Evolutionary conservation across 2,113 vertebrate genomes (phyloP).

Genomic region (Silurus asotus): DNA sequence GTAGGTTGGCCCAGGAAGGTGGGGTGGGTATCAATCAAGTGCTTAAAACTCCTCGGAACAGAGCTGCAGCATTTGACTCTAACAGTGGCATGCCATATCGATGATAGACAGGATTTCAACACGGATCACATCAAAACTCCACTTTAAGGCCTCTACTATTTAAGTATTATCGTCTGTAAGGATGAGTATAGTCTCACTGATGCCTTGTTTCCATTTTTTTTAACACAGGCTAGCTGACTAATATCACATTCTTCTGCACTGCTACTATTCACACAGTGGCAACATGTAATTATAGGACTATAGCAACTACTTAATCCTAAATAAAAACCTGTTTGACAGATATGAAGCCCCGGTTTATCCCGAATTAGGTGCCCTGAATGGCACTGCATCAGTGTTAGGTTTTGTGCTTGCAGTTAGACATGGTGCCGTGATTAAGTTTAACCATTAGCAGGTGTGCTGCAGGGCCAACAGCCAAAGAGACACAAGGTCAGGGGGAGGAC

Average conservation of each 20-base stretch:
- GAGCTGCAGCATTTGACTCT: background rate
- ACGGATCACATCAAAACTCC: background rate
- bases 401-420: constrained; percentile 54
- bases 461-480: constrained; percentile 67
- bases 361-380: background rate
- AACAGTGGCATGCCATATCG: background rate
- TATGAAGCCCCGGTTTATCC: background rate
- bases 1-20: constrained; percentile 18
- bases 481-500: constrained; percentile 59
- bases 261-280: background rate
- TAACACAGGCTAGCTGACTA: background rate
- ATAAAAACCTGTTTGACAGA: constrained; percentile 15
- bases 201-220: constrained; percentile 4
- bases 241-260: background rate
- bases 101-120: constrained; percentile 18
- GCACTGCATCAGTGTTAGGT: background rate
- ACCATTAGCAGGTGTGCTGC: constrained; percentile 74
- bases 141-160: constrained; percentile 5
- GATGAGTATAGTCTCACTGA: constrained; percentile 5
- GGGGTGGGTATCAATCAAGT: constrained; percentile 27
- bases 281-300: constrained; percentile 10
- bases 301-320: background rate
- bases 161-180: background rate
- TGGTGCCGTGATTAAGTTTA: constrained; percentile 67
- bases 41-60: constrained; percentile 21